Conservation (phyloP, 2,797 vertebrate species). For the Tragelaphus oryx region DNA sequence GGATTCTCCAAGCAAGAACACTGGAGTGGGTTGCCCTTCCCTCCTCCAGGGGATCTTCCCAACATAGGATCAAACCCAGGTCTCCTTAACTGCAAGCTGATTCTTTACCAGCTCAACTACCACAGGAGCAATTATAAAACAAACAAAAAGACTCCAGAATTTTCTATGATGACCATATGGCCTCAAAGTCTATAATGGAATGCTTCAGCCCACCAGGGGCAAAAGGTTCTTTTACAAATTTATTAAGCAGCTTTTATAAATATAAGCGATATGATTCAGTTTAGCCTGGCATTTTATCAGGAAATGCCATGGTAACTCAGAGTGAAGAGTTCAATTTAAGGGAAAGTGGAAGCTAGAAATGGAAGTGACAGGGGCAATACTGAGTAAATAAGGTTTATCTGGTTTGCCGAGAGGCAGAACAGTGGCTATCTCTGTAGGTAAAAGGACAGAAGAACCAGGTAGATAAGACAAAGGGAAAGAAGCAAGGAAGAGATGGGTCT, state of each 20-base stretch:
- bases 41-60: not conserved
- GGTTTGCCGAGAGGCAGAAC: not conserved
- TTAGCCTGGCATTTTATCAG: not conserved
- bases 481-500: not conserved
- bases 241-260: conserved; percentile 21
- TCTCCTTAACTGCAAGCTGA: not conserved
- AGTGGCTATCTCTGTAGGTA: not conserved
- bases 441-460: not conserved
- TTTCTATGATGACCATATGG: not conserved
- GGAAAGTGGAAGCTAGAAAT: not conserved
- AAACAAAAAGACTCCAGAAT: not conserved
- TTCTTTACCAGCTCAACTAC: not conserved
- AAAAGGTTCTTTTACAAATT: not conserved
- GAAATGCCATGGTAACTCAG: not conserved
- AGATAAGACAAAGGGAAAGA: not conserved
- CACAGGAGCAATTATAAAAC: not conserved
- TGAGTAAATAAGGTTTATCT: not conserved
- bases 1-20: not conserved
- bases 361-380: not conserved
- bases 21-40: not conserved
- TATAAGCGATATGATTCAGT: not conserved
- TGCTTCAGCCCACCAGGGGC: not conserved
- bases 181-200: not conserved
- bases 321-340: not conserved
- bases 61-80: not conserved